Base-by-base conservation (phyloP, 2,113 vertebrate genomes). In the Phyllostomus discolor region DNA sequence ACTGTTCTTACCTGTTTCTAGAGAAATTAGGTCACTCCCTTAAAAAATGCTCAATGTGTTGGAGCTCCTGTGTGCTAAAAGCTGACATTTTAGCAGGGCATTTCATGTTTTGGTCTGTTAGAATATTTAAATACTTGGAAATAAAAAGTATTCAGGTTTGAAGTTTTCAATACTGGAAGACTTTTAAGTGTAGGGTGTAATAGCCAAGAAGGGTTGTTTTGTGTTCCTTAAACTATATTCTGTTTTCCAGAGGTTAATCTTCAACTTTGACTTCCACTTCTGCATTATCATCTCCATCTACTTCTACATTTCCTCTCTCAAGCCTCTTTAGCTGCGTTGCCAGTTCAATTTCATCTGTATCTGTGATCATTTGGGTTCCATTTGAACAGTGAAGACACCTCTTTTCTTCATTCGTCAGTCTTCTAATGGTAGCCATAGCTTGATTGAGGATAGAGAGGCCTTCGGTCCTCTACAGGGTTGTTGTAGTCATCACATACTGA, bases 301-400 rank as follows among this genome's bases (percentile, higher is more conserved):
- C 99, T 98, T 99, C 99, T 0, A 99, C 99, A 57, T 99, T 99
- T 98, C 99, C 99, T 54, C 99, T 98, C 98, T 99, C 99, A 97
- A 99, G 98, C 97, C 99, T 98, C 98, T 99, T 99, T 97, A 99
- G 98, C 94, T 99, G 99, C 95, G 99, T 98, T 87, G 99, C 99
- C 50, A 99, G 99, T 96, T 99, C 99, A 0, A 99, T 99, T 97
- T 99, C 99, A 57, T 99, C 99, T 46, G 99, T 99, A 94, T 99
- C 99, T 11, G 99, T 99, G 96, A 99, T 99, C 97, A 99, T 96
- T 99, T 99, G 6, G 99, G 99, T 99, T 99, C 99, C 99, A 99
- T 99, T 96, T 99, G 99, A 96, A 99, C 99, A 97, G 99, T 99
- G 87, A 99, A 99, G 92, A 99, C 99, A 0, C 99, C 99, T 99